phyloP scores from a whole-genome alignment of 2,113 vertebrate species.

The Sterna hirundo region DNA sequence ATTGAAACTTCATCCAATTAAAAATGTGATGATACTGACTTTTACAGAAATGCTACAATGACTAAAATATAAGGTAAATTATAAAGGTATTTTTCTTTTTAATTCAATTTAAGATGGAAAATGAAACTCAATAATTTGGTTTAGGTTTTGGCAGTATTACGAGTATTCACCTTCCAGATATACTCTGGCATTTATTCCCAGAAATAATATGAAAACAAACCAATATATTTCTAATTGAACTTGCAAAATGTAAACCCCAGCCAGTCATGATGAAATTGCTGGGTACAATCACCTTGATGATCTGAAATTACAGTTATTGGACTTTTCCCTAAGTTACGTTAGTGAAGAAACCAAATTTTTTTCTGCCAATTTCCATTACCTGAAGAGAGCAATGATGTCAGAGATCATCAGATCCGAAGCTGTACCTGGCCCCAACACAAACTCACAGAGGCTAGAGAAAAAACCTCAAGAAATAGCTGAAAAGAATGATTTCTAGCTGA shows the following conservation, averaged over 20 bases:
- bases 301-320: neutral
- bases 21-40: neutral
- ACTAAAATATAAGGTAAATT: neutral
- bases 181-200: neutral
- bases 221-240: neutral
- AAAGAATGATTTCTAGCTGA: neutral
- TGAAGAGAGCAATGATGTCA: neutral
- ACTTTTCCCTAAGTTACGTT: neutral
- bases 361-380: neutral
- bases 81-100: neutral
- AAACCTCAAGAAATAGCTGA: neutral
- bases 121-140: neutral
- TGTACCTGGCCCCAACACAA: neutral
- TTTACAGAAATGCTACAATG: neutral
- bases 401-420: neutral
- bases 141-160: neutral
- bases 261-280: neutral
- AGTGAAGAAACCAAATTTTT: neutral
- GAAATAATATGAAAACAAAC: neutral
- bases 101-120: neutral
- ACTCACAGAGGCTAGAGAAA: neutral
- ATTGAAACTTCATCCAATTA: neutral
- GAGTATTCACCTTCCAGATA: neutral
- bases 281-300: neutral
- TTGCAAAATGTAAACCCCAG: conserved; percentile 23